Evolutionary conservation across 2,888 invertebrate genomes (phyloP), one percentile per base, ranked within the genome.

Genomic region (Entomobrya proxima): DNA sequence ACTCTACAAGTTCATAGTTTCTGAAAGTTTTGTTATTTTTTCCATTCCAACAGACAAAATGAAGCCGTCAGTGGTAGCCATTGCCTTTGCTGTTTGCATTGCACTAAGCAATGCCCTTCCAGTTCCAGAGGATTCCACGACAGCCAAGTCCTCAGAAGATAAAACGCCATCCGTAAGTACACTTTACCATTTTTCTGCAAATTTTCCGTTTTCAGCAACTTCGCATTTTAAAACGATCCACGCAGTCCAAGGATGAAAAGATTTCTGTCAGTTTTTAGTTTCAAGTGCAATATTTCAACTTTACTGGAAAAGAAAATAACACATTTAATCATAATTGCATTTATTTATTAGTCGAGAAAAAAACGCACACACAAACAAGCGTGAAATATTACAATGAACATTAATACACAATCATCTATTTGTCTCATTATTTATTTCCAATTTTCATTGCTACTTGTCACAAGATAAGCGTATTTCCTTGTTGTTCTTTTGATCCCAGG

Each of bases 81-180:
- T 87, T 52, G 83, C 85, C 85, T 83, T 88, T 58, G 88, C 88
- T 84, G 85, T 88, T 79, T 83, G 77, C 83, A 85, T 88, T 82
- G 87, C 87, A 27, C 82, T 82, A 24, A 85, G 85, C 87, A 88
- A 82, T 88, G 88, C 87, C 77, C 87, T 88, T 30, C 88, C 88
- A 87, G 88, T 88, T 86, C 88, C 88, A 86, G 88, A 88, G 85
- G 88, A 88, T 61, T 58, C 88, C 67, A 84, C 88, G 30, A 83
- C 85, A 44, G 82, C 76, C 82, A 83, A 84, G 58, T 85, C 84
- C 7, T 64, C 80, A 5, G 86, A 86, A 50, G 87, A 88, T 37
- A 87, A 87, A 47, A 77, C 85, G 69, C 78, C 85, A 74, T 86
- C 88, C 47, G 88, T 88, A 88, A 88, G 88, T 81, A 15, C 61